Evolutionary conservation across 2,888 invertebrate genomes (phyloP).

Genomic region (Salpingus planirostris): DNA sequence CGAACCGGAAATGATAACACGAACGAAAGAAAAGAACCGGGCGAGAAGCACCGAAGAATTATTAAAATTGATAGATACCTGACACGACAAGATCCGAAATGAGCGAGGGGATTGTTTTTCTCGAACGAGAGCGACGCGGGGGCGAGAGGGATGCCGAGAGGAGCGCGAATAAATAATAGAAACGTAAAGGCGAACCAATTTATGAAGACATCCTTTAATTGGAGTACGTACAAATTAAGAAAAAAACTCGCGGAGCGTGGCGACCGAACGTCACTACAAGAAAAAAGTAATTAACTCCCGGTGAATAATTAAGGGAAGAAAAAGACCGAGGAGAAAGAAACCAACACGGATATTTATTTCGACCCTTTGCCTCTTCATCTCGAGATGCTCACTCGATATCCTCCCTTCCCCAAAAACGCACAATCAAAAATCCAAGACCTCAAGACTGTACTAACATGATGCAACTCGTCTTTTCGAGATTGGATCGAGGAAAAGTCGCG

Average conservation of each 20-base stretch:
- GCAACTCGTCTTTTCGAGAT: too few species aligned
- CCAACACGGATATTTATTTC: too few species aligned
- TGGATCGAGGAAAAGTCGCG: too few species aligned
- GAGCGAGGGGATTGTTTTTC: conserved; percentile 1
- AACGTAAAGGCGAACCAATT: conserved; percentile 20
- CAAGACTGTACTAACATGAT: too few species aligned
- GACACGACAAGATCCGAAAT: conserved; percentile 7
- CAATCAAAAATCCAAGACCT: too few species aligned
- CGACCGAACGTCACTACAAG: conserved; percentile 28
- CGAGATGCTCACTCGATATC: too few species aligned
- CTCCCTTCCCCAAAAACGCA: too few species aligned
- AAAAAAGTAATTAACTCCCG: conserved; percentile 32
- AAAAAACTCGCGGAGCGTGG: conserved; percentile 24
- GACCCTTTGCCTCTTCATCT: too few species aligned
- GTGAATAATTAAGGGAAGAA: conserved; percentile 31
- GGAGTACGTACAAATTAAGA: conserved; percentile 32
- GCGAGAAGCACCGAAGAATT: background rate
- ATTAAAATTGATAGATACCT: conserved; percentile 10
- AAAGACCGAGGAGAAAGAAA: too few species aligned
- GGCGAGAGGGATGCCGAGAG: background rate
- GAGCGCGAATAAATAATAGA: conserved; percentile 9
- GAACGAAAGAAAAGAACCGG: conserved; percentile 1
- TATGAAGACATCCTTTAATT: conserved; percentile 31
- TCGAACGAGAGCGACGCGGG: too few species aligned
- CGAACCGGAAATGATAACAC: conserved; percentile 3